phyloP scores from a whole-genome alignment of 2,113 vertebrate genomes.

The Cyrtonyx montezumae region DNA sequence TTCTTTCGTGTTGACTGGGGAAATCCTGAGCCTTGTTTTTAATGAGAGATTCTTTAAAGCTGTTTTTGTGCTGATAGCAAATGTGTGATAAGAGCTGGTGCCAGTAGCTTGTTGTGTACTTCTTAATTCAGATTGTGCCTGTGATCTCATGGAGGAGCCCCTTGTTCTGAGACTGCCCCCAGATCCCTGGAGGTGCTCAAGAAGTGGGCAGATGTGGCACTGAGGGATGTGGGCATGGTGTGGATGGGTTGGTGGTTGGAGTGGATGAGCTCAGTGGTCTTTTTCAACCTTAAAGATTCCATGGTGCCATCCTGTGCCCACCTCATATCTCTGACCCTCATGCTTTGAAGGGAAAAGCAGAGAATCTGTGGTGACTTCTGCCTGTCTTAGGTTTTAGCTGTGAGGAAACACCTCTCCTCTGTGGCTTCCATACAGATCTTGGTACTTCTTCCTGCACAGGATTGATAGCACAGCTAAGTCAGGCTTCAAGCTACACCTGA shows the following conservation, averaged over 20 bases:
- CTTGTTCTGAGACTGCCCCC: background rate
- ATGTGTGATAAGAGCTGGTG: background rate
- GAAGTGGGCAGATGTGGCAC: too few species aligned
- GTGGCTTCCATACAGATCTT: background rate
- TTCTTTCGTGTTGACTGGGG: background rate
- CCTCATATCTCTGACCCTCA: background rate
- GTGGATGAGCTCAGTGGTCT: too few species aligned
- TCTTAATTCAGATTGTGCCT: background rate
- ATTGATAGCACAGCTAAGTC: accelerated
- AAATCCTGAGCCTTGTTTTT: background rate
- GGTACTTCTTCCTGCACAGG: background rate
- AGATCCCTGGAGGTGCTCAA: background rate
- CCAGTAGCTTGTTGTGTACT: background rate
- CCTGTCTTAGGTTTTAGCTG: background rate
- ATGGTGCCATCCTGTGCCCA: too few species aligned
- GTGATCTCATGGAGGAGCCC: background rate
- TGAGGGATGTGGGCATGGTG: too few species aligned
- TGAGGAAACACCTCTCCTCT: background rate
- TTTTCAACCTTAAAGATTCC: too few species aligned
- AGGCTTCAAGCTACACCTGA: background rate
- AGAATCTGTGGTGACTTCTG: background rate
- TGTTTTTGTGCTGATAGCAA: background rate
- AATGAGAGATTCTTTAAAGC: background rate
- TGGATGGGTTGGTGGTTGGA: too few species aligned
- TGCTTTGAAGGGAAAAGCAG: background rate